These are phyloP conservation scores for Drosophila subobscura DNA, from an alignment of 1,140 invertebrate species.

Conservation along the genomic window DNA sequence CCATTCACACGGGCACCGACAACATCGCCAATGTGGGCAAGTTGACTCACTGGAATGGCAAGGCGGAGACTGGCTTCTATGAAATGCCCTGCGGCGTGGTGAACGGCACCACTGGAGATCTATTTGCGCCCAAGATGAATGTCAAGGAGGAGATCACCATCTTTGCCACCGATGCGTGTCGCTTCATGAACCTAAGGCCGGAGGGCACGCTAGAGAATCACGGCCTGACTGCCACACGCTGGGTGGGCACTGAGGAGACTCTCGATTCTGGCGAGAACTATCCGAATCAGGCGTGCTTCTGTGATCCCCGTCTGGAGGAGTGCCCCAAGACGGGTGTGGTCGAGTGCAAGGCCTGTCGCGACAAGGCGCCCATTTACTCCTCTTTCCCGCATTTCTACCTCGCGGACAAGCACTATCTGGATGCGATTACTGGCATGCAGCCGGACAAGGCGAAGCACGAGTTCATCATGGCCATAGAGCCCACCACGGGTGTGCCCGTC, in stretches of 20 bases:
- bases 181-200: slow-evolving; percentile 84
- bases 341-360: slow-evolving; percentile 89
- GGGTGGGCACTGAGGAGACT: slow-evolving; percentile 85
- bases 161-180: slow-evolving; percentile 90
- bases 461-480: slow-evolving; percentile 89
- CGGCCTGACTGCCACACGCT: slow-evolving; percentile 86
- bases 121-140: slow-evolving; percentile 88
- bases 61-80: slow-evolving; percentile 85
- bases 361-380: slow-evolving; percentile 90
- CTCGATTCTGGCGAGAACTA: slow-evolving; percentile 89
- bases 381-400: slow-evolving; percentile 95
- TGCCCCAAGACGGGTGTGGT: slow-evolving; percentile 85
- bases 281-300: slow-evolving; percentile 86
- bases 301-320: slow-evolving; percentile 79
- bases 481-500: slow-evolving; percentile 88
- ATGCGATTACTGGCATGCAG: slow-evolving; percentile 88
- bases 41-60: slow-evolving; percentile 88
- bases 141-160: slow-evolving; percentile 85
- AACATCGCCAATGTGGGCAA: slow-evolving; percentile 87
- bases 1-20: slow-evolving; percentile 88
- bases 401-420: slow-evolving; percentile 88
- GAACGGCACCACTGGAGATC: slow-evolving; percentile 89
- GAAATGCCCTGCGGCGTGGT: slow-evolving; percentile 86
- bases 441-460: slow-evolving; percentile 89
- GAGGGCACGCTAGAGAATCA: slow-evolving; percentile 56